These are phyloP conservation scores for Listronotus oregonensis DNA, from an alignment of 1,140 invertebrate species.

Conservation along the genomic window DNA sequence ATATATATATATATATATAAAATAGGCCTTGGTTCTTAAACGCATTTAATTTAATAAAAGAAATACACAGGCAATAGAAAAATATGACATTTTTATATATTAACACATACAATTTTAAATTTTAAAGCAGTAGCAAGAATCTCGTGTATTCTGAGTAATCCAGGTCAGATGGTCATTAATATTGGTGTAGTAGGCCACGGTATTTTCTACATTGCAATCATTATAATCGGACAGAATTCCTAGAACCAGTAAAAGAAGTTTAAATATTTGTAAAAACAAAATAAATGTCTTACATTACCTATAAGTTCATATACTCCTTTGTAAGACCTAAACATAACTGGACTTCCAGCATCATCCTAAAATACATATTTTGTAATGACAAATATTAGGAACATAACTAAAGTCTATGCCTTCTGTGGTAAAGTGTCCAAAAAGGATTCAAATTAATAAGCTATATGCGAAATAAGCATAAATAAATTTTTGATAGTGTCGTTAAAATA, in stretches of 20 bases:
- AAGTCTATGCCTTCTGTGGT: too few species aligned
- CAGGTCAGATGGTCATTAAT: slow-evolving; percentile 64
- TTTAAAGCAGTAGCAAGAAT: slow-evolving; percentile 63
- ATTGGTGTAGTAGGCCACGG: slow-evolving; percentile 66
- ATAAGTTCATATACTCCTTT: slow-evolving; percentile 58
- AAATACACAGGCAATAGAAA: too few species aligned
- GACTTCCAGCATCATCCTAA: slow-evolving; percentile 36
- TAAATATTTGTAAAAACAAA: background rate
- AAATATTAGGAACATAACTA: too few species aligned
- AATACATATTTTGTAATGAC: slow-evolving; percentile 15
- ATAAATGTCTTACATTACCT: slow-evolving; percentile 49
- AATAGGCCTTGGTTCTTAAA: too few species aligned
- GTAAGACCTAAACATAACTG: slow-evolving; percentile 54
- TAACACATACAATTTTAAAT: slow-evolving; percentile 9
- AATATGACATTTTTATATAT: too few species aligned
- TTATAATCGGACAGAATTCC: slow-evolving; percentile 59
- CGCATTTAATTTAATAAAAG: too few species aligned
- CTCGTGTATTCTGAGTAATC: slow-evolving; percentile 64
- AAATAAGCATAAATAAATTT: too few species aligned
- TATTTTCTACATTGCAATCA: slow-evolving; percentile 51
- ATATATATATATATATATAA: too few species aligned
- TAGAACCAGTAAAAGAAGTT: slow-evolving; percentile 38
- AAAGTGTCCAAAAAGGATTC: too few species aligned
- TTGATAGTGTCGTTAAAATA: too few species aligned
- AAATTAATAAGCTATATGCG: too few species aligned